phyloP scores from a whole-genome alignment of 2,797 vertebrate genomes.

The Prionace glauca region DNA sequence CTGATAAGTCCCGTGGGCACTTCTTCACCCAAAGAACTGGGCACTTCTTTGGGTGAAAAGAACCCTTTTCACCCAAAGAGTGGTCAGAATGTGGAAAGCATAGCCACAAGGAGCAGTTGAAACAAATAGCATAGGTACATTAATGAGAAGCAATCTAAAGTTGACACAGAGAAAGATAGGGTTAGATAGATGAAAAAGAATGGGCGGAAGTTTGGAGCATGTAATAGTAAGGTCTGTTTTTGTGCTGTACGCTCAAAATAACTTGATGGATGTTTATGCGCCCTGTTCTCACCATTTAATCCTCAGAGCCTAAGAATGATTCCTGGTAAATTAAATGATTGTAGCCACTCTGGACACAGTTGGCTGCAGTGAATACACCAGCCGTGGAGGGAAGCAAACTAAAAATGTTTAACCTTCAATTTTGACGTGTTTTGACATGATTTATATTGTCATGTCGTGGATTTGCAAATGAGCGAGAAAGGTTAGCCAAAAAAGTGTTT shows the following conservation, averaged over 20 bases:
- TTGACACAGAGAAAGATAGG: background rate
- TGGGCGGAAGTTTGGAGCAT: background rate
- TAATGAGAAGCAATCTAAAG: background rate
- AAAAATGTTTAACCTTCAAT: background rate
- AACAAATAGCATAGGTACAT: background rate
- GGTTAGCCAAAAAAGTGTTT: background rate
- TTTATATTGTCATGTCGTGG: constrained; percentile 7
- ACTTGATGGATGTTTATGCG: background rate
- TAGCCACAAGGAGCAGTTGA: background rate
- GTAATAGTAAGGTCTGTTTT: background rate
- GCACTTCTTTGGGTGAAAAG: too few relatives aligned
- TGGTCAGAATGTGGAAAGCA: background rate
- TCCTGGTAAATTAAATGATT: background rate
- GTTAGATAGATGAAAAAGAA: background rate
- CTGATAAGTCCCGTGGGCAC: background rate
- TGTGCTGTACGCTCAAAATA: background rate
- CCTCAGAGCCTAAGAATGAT: background rate
- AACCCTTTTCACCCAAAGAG: background rate
- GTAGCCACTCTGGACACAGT: background rate
- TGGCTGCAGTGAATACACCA: background rate
- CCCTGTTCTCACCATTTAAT: background rate
- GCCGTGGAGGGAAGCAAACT: background rate
- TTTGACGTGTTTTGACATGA: background rate
- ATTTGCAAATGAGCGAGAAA: background rate
- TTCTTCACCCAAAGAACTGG: background rate